Conservation (phyloP, 2,888 invertebrate genomes). For the Euphydryas editha region DNA sequence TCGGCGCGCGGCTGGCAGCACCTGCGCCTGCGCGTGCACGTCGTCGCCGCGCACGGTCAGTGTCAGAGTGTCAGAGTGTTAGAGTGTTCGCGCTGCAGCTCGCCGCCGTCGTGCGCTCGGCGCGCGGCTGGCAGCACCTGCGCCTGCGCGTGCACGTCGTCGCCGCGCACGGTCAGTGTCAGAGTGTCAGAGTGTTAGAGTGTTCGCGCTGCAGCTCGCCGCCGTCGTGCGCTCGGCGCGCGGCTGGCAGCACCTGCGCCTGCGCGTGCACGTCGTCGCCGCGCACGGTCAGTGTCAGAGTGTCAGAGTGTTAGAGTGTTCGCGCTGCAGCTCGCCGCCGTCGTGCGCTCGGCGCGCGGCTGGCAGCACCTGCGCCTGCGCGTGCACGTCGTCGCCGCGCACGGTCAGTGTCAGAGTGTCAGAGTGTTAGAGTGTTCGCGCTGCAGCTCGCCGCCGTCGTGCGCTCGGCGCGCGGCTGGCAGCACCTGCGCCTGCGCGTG, state of each 20-base stretch:
- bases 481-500: constrained; percentile 91
- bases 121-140: constrained; percentile 93
- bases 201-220: neutral
- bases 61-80: neutral
- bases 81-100: constrained; percentile 96
- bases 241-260: neutral
- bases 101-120: constrained; percentile 97
- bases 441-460: constrained; percentile 98
- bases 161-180: constrained; percentile 44
- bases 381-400: neutral
- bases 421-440: constrained; percentile 88
- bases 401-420: constrained; percentile 32
- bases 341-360: constrained; percentile 91
- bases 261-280: neutral
- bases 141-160: constrained; percentile 92
- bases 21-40: constrained; percentile 92
- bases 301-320: neutral
- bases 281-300: neutral
- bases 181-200: too few relatives aligned
- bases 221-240: constrained; percentile 1
- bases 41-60: neutral
- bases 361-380: neutral
- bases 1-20: constrained; percentile 99
- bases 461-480: constrained; percentile 95
- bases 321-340: neutral